Percentiles rank a stretch among this genome's conserved stretches.
phyloP scores from a whole-genome alignment of 2,797 vertebrate genomes.

The Hozukius guyotensis region DNA sequence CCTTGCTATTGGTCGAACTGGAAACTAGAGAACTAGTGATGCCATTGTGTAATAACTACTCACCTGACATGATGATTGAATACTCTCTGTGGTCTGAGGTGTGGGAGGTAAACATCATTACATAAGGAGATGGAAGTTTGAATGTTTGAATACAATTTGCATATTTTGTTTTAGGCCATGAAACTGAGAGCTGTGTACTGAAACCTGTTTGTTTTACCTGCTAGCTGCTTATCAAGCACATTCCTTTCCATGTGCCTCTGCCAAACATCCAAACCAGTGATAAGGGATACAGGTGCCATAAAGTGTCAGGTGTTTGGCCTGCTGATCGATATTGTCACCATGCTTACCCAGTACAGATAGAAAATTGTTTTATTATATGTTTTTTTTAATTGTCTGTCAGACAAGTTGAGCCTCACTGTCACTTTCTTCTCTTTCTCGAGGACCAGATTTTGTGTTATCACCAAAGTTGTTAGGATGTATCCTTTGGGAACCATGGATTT shows the following conservation, averaged over 20 bases:
- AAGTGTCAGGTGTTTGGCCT: constrained; percentile 48
- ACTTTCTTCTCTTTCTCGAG: background rate
- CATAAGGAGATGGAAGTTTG: background rate
- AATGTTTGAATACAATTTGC: constrained; percentile 31
- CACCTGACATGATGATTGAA: background rate
- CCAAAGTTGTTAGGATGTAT: background rate
- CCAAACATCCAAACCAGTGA: constrained; percentile 45
- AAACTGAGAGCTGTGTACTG: background rate
- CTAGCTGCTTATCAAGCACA: constrained; percentile 60
- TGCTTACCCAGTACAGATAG: background rate
- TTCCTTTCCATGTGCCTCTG: constrained; percentile 48
- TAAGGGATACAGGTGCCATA: constrained; percentile 34
- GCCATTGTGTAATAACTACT: background rate
- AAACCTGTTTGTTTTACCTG: constrained; percentile 48
- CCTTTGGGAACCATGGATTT: background rate
- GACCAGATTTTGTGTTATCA: background rate
- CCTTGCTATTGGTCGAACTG: background rate
- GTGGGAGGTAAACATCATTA: background rate
- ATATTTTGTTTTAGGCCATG: constrained; percentile 9
- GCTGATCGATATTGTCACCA: background rate
- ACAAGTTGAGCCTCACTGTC: background rate
- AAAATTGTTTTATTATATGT: constrained; percentile 7
- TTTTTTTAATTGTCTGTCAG: background rate
- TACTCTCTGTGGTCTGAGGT: background rate
- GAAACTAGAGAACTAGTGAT: background rate